Percentiles rank a stretch among this genome's conserved stretches.
Conservation (phyloP, 2,113 vertebrate genomes). For the Phaethon lepturus region DNA sequence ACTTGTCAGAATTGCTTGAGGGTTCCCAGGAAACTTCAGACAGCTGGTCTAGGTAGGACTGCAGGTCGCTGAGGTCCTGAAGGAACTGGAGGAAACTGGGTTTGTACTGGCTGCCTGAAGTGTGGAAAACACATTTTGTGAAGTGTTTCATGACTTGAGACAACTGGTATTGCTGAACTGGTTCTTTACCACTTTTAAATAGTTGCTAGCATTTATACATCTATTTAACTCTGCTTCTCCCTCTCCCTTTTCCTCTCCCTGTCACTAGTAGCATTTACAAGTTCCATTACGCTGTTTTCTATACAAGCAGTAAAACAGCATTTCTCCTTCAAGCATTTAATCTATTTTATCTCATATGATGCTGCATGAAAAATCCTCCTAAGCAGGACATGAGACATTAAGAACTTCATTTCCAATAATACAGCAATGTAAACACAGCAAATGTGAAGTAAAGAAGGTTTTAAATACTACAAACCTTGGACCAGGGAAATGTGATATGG, state of each 20-base stretch:
- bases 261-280: neutral
- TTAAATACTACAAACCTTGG: constrained; percentile 52
- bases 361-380: neutral
- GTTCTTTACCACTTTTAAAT: neutral
- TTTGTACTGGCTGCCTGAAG: constrained; percentile 35
- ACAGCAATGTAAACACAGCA: neutral
- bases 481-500: neutral
- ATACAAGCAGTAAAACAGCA: neutral
- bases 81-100: neutral
- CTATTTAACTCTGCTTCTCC: neutral
- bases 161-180: neutral
- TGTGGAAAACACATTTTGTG: neutral
- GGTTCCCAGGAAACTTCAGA: neutral
- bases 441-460: neutral
- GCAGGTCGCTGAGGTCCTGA: neutral
- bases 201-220: neutral
- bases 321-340: neutral
- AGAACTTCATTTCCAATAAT: neutral
- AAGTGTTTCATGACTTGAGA: neutral
- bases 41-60: neutral
- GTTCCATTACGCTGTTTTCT: neutral
- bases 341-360: neutral
- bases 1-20: neutral
- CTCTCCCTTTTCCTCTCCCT: neutral
- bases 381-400: neutral